Evolutionary conservation across 2,113 vertebrate species (phyloP).

Genomic region (Muntiacus reevesi): DNA sequence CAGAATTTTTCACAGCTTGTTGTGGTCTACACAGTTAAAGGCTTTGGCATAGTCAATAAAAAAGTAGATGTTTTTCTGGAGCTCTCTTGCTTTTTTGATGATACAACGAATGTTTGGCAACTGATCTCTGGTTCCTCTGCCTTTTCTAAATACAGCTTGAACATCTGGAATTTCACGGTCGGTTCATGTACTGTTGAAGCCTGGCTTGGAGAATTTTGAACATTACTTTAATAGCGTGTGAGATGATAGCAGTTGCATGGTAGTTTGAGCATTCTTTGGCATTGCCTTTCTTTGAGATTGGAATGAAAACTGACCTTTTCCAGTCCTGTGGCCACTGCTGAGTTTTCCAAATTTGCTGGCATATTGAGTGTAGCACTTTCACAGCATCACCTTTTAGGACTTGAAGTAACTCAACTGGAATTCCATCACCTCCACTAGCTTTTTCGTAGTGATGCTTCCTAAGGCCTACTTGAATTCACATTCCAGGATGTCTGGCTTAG

Average conservation of each 20-base stretch:
- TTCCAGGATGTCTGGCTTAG: neutral
- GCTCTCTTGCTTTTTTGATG: neutral
- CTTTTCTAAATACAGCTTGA: neutral
- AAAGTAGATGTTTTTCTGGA: neutral
- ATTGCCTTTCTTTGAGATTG: neutral
- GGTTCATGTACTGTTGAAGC: neutral
- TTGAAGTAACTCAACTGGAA: neutral
- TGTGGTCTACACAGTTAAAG: neutral
- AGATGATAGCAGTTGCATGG: neutral
- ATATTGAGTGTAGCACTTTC: neutral
- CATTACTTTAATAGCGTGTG: neutral
- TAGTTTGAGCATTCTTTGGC: neutral
- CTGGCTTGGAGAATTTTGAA: neutral
- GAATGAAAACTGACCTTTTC: neutral
- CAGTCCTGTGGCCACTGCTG: neutral
- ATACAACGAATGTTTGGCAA: neutral
- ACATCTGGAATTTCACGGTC: neutral
- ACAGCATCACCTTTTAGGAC: neutral
- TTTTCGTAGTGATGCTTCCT: neutral
- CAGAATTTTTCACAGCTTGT: neutral
- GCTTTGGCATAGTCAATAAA: neutral
- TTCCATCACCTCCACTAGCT: neutral
- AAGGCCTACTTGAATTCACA: neutral
- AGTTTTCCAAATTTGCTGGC: neutral
- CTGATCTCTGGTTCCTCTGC: too few relatives aligned